Evolutionary conservation across 2,797 vertebrate species (phyloP).

Genomic region (Eidolon dupreanum): DNA sequence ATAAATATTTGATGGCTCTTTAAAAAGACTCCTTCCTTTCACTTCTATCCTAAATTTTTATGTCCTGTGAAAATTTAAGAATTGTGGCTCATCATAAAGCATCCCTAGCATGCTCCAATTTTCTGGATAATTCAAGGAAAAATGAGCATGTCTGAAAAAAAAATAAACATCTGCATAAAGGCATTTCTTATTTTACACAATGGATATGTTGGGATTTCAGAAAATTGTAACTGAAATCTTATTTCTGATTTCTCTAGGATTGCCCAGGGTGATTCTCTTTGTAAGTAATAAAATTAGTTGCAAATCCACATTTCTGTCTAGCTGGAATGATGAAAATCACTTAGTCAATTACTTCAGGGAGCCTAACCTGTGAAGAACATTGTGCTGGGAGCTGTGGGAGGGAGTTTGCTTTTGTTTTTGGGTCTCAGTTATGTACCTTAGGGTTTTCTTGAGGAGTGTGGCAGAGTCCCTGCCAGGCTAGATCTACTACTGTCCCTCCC

Average conservation of each 20-base stretch:
- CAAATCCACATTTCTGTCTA: background rate
- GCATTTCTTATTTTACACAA: conserved; percentile 29
- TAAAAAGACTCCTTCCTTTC: background rate
- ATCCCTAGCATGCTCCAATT: background rate
- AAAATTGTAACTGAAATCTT: conserved; percentile 26
- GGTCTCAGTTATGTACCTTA: background rate
- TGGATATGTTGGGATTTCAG: background rate
- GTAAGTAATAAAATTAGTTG: background rate
- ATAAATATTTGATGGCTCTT: conserved; percentile 33
- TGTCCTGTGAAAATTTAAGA: background rate
- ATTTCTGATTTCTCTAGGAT: conserved; percentile 6
- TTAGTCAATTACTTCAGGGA: background rate
- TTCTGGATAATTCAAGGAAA: background rate
- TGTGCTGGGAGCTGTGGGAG: background rate
- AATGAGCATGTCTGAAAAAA: conserved; percentile 6
- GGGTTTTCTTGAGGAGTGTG: background rate
- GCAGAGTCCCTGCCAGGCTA: background rate
- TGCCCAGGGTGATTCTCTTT: background rate
- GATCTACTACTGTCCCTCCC: background rate
- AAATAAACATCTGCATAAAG: conserved; percentile 38
- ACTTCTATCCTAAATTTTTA: background rate
- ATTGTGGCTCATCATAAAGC: background rate
- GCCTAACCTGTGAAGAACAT: background rate
- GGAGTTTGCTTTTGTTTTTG: background rate
- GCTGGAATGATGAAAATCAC: background rate